Evolutionary conservation across 2,888 invertebrate genomes (phyloP).

Genomic region (Clunio marinus): DNA sequence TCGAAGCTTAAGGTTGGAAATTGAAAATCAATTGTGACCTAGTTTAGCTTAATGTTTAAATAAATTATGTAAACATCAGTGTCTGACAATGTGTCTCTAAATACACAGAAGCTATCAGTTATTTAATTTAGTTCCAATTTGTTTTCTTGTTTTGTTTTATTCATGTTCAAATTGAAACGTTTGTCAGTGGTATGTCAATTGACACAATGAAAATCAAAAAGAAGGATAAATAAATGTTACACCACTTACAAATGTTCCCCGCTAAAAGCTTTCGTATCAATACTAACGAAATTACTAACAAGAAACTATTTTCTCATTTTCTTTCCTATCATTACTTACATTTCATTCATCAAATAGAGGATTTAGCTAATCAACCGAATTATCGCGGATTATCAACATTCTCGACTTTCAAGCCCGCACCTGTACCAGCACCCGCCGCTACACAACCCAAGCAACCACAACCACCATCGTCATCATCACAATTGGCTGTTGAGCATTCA

Average conservation of each 20-base stretch:
- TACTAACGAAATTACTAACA: no score
- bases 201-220: no score
- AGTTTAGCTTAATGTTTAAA: neutral
- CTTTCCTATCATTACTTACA: neutral
- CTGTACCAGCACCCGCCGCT: constrained; percentile 42
- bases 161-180: no score
- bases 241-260: no score
- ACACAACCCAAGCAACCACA: no score
- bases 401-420: constrained; percentile 42
- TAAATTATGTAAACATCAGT: neutral
- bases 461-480: constrained; percentile 30
- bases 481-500: constrained; percentile 43
- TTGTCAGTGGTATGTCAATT: no score
- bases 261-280: no score
- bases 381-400: constrained; percentile 26
- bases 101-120: neutral
- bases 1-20: neutral
- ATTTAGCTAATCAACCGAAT: constrained; percentile 38
- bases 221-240: no score
- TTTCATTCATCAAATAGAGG: constrained; percentile 1
- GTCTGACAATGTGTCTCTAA: neutral
- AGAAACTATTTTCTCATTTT: neutral
- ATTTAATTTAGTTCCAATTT: neutral
- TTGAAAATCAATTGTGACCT: neutral
- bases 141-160: neutral